phyloP scores from a whole-genome alignment of 1,140 invertebrate genomes.

The Medauroidea extradentata region DNA sequence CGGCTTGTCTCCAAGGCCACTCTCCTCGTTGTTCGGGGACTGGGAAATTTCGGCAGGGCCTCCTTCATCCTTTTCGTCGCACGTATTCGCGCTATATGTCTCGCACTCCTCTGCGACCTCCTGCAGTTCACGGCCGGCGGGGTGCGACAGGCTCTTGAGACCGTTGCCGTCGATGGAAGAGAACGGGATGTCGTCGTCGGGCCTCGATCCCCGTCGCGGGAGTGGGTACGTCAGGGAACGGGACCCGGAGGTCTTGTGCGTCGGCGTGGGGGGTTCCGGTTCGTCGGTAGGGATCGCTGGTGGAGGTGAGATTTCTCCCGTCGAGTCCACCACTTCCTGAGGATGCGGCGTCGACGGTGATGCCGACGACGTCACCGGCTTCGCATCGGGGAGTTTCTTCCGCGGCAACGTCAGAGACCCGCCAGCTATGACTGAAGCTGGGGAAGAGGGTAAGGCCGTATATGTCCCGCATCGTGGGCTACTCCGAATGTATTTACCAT shows the following conservation, averaged over 20 bases:
- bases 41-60: constrained; percentile 13
- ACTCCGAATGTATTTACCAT: constrained; percentile 40
- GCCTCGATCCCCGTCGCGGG: constrained; percentile 2
- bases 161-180: constrained; percentile 40
- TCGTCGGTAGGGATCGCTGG: constrained; percentile 57
- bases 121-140: constrained; percentile 40
- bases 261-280: not conserved
- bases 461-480: not conserved
- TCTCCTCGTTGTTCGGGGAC: not conserved
- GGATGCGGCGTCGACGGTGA: constrained; percentile 45
- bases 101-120: constrained; percentile 51
- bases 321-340: constrained; percentile 48
- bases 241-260: not conserved
- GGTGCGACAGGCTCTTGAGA: constrained; percentile 40
- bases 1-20: too few relatives aligned
- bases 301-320: too few relatives aligned
- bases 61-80: constrained; percentile 38
- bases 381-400: constrained; percentile 26
- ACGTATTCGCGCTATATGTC: constrained; percentile 39
- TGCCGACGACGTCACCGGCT: constrained; percentile 28
- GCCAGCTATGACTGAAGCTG: constrained; percentile 9
- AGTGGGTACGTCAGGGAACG: constrained; percentile 18
- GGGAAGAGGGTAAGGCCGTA: constrained; percentile 13
- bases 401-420: constrained; percentile 22
- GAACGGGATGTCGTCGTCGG: constrained; percentile 15